Evolutionary conservation across 2,888 invertebrate genomes (phyloP), one percentile per base, ranked within the genome.

Genomic region (Malachius bipustulatus): DNA sequence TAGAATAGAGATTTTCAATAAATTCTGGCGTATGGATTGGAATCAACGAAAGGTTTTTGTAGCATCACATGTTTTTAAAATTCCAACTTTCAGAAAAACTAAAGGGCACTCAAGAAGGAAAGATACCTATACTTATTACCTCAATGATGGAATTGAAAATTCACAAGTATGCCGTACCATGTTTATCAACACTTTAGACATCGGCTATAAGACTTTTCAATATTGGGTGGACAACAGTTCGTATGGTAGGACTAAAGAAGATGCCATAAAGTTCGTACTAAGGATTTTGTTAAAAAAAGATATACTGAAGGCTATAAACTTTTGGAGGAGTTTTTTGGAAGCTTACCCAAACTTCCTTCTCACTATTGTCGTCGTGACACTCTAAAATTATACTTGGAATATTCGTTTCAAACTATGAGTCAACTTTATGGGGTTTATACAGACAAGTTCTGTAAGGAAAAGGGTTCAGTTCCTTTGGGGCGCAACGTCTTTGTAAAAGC

Each of bases 351-450:
- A 37, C 36, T 32, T 33, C 13, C 30, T 11, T 32, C 39, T 16
- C 42, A 36, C 19, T 39, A 37, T 35, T 39, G 36, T 31, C 35
- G 44, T 11, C 34, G 39, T 4, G 34, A 41, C n/a, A 36, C 44
- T 2, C 11, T 28, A 4, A 42, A 39, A 42, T 32, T 45, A 3
- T 47, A 46, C 32, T 33, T 46, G 13, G 46, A 48, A 30, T 35
- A 41, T 28, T 19, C 27, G 24, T 39, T 45, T 37, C 38, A 38
- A 16, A 30, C 27, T 15, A 36, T 41, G 28, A 37, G 11, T 26
- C 40, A 46, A n/a, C 28, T 50, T 10, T 42, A 44, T 13, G 33
- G 26, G 35, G 31, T 38, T n/a, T 44, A 42, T 33, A 14, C 10
- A 9, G 26, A 40, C 1, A 34, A 16, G 11, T 37, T 39, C 26